These are phyloP conservation scores for Phortica variegata DNA, from an alignment of 1,140 invertebrate genomes.

Conservation along the genomic window DNA sequence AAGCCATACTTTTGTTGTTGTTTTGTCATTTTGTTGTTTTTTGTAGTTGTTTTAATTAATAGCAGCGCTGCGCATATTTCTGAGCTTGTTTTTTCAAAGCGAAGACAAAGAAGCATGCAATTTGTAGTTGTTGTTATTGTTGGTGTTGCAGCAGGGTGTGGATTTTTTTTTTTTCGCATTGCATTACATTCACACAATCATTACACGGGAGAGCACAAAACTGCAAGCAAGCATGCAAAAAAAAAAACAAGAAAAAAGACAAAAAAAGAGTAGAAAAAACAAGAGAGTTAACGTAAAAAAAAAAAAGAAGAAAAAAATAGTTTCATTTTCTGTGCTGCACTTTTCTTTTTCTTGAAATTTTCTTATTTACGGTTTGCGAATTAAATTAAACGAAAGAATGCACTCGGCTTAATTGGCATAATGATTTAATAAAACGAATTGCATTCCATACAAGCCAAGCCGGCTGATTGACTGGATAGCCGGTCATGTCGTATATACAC, in stretches of 20 bases:
- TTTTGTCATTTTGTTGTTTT: constrained; percentile 7
- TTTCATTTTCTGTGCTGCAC: too few species aligned
- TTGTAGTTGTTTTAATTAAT: constrained; percentile 49
- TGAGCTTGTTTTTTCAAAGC: constrained; percentile 29
- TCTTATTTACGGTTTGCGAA: too few species aligned
- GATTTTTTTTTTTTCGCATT: constrained; percentile 22
- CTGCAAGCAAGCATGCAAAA: too few species aligned
- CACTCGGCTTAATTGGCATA: constrained; percentile 43
- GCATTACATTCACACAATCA: neutral
- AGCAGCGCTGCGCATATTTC: constrained; percentile 52
- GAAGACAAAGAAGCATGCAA: constrained; percentile 18
- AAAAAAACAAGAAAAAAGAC: too few species aligned
- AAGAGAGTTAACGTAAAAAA: too few species aligned
- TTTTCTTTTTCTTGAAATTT: too few species aligned
- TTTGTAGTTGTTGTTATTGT: constrained; percentile 41
- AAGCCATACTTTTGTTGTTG: neutral
- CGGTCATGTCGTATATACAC: too few species aligned
- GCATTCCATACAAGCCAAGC: constrained; percentile 33
- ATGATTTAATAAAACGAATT: constrained; percentile 54
- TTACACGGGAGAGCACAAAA: too few species aligned
- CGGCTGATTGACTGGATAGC: too few species aligned
- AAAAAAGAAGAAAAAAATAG: too few species aligned
- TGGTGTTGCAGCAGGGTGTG: constrained; percentile 36
- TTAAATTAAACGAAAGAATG: too few species aligned
- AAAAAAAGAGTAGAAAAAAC: too few species aligned